Evolutionary conservation across 35 echinoderm and acorn worm species (phyloP).

Genomic region (Apostichopus californicus): DNA sequence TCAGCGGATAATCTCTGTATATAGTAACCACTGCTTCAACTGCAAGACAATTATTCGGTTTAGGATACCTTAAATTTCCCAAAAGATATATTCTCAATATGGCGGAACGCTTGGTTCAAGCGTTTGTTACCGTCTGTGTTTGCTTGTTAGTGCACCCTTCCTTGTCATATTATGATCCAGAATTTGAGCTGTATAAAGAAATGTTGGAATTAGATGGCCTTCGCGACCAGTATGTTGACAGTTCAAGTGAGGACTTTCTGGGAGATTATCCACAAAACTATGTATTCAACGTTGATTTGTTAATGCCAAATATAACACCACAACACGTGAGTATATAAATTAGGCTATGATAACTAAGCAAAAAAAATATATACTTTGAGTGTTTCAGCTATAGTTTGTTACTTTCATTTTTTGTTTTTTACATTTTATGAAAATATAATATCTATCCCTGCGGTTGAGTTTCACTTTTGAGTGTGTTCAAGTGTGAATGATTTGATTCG

Average conservation of each 20-base stretch:
- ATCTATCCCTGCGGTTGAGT: no score
- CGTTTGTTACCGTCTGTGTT: conserved; percentile 7
- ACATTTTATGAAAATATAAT: no score
- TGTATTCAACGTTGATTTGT: conserved; percentile 40
- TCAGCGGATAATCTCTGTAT: neutral
- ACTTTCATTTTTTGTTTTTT: no score
- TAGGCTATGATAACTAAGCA: neutral
- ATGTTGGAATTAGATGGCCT: conserved; percentile 31
- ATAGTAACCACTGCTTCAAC: neutral
- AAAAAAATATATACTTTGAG: neutral
- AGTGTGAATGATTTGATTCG: no score
- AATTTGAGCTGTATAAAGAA: conserved; percentile 35
- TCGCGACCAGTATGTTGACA: conserved; percentile 3
- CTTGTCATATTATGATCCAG: neutral
- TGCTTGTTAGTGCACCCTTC: conserved; percentile 2
- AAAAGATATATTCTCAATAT: conserved; percentile 9
- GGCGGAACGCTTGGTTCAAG: conserved; percentile 11
- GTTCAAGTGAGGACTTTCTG: conserved; percentile 4
- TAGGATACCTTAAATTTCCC: neutral
- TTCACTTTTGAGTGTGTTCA: no score
- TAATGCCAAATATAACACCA: conserved; percentile 61
- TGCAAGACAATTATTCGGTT: neutral
- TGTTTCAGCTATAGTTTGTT: no score
- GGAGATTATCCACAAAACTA: conserved; percentile 28
- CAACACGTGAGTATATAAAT: conserved; percentile 37